Conservation (phyloP, 2,888 invertebrate genomes). For the Silvanus unidentatus region DNA sequence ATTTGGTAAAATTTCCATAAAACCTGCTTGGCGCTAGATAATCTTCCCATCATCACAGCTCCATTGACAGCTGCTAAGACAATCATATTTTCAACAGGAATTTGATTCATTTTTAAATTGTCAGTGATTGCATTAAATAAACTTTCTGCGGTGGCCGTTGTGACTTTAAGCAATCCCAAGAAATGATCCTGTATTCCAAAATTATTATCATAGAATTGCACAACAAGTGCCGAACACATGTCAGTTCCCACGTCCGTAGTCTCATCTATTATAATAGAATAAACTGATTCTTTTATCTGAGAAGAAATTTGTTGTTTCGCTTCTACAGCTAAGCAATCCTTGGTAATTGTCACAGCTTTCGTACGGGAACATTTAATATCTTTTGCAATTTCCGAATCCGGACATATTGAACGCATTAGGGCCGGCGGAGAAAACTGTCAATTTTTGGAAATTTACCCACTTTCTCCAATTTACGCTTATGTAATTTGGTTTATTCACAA, state of each 20-base stretch:
- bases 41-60: conserved; percentile 30
- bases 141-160: conserved; percentile 7
- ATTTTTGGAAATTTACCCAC: no score
- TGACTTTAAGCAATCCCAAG: conserved; percentile 8
- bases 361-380: conserved; percentile 13
- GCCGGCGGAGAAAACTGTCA: no score
- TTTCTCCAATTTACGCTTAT: conserved; percentile 22
- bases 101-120: conserved; percentile 5
- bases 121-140: conserved; percentile 4
- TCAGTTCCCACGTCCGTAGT: conserved; percentile 22
- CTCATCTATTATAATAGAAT: conserved; percentile 26
- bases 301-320: conserved; percentile 6
- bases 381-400: conserved; percentile 21
- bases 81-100: conserved; percentile 12
- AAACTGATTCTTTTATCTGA: conserved; percentile 13
- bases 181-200: conserved; percentile 12
- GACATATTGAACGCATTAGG: conserved; percentile 12
- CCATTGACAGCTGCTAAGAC: conserved; percentile 29
- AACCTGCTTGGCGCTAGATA: conserved; percentile 20
- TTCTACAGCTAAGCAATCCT: conserved; percentile 14
- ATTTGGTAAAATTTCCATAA: conserved; percentile 19
- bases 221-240: conserved; percentile 18
- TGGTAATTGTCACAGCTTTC: conserved; percentile 16
- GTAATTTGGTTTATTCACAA: no score
- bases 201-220: conserved; percentile 14